phyloP scores from a whole-genome alignment of 2,888 invertebrate genomes.

The Drosophila antonietae region DNA sequence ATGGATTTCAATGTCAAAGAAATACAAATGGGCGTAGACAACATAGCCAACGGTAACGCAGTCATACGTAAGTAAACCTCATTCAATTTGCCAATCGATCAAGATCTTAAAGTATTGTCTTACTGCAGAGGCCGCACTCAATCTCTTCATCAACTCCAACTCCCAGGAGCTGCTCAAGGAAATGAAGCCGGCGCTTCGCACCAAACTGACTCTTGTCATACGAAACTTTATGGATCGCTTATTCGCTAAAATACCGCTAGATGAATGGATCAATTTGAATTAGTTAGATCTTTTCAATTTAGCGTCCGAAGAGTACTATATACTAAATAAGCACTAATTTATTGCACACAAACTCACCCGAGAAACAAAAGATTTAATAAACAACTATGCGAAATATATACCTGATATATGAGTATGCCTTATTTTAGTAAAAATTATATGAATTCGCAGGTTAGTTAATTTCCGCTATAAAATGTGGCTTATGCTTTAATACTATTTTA shows the following conservation, averaged over 20 bases:
- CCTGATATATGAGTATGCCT: neutral
- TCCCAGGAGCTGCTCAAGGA: conserved; percentile 93
- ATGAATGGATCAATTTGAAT: conserved; percentile 88
- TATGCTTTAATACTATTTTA: conserved; percentile 13
- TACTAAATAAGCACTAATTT: conserved; percentile 62
- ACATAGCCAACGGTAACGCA: conserved; percentile 91
- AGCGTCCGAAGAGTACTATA: conserved; percentile 22
- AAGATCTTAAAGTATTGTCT: neutral
- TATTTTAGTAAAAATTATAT: conserved; percentile 5
- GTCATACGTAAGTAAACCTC: conserved; percentile 89
- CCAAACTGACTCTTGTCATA: conserved; percentile 91
- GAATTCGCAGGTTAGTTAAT: conserved; percentile 29
- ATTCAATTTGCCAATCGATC: neutral
- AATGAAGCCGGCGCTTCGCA: conserved; percentile 93
- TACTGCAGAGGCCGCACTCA: conserved; percentile 91
- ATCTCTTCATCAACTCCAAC: conserved; percentile 94
- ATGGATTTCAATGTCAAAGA: conserved; percentile 94
- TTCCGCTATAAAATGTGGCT: conserved; percentile 4
- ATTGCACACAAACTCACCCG: conserved; percentile 53
- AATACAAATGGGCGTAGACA: conserved; percentile 94
- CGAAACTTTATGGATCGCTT: conserved; percentile 90
- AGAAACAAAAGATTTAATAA: conserved; percentile 26
- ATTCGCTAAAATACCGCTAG: conserved; percentile 91
- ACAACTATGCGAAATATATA: conserved; percentile 21
- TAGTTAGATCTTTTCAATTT: conserved; percentile 35